Base-by-base conservation (phyloP, 1,140 invertebrate species). In the Apis florea region DNA sequence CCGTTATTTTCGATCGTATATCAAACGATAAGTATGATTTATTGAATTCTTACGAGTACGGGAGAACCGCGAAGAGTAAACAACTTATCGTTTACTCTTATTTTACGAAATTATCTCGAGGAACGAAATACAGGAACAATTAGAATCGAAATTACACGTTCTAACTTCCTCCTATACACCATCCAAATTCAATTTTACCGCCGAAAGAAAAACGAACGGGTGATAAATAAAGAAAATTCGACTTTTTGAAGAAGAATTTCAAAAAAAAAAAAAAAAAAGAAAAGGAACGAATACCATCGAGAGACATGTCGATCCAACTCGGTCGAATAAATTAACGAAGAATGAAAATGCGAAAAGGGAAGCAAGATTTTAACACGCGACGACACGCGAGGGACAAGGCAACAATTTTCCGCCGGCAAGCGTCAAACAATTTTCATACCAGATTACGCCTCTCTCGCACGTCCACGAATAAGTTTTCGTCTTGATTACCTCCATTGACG, bases 331-430 rank as follows among this genome's bases (percentile, higher is more conserved):
- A 72, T 85, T 85, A 74, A 68, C 56, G 47, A 58, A 53, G 80
- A 72, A 85, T 86, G 73, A 51, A 77, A 73, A 86, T 81, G 68
- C 72, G 76, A 86, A 72, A 56, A 10, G 71, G 40, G 66, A 9
- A 21, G 26, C 31, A 40, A 40, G n/a, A 58, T 47, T 59, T 58
- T 51, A 58, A 26, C 24, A 63, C 61, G 21, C 61, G 21, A 31
- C 64, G 53, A 54, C 71, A 61, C 70, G 75, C 66, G 53, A 71
- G 26, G 10, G 3, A n/a, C n/a, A 0, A 49, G 70, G 53, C 31
- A 26, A 54, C 70, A 49, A 85, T 83, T 85, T 83, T 68, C 79
- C 54, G 47, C 15, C 76, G 54, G 11, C n/a, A n/a, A 61, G 13
- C 9, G 6, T 17, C 24, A 2, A 13, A 24, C 59, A 40, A 13